Conservation (phyloP, 2,888 invertebrate species). For the Apodemia hepburni region DNA sequence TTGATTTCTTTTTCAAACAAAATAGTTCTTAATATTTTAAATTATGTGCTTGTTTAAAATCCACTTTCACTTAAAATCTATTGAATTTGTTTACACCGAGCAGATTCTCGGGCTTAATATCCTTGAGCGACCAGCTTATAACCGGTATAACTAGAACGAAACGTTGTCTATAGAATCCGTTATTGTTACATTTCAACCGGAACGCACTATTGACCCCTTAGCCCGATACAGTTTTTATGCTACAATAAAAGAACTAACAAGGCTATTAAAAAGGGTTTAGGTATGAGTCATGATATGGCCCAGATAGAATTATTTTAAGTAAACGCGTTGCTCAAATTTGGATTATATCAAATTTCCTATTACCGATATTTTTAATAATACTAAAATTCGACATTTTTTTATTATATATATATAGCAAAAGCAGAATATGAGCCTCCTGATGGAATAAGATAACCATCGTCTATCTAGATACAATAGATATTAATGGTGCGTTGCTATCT, state of each 20-base stretch:
- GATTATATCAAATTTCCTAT: too few species aligned
- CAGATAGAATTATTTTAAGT: too few species aligned
- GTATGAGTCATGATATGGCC: background rate
- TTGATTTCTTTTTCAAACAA: background rate
- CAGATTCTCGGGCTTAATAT: constrained; percentile 10
- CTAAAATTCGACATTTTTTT: too few species aligned
- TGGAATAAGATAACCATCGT: too few species aligned
- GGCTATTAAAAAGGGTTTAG: background rate
- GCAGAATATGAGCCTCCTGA: too few species aligned
- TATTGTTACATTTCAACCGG: constrained; percentile 59
- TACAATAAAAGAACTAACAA: constrained; percentile 10
- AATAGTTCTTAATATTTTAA: background rate
- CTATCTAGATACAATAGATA: too few species aligned
- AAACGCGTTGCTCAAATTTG: too few species aligned
- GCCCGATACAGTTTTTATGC: constrained; percentile 11
- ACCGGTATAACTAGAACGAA: constrained; percentile 20
- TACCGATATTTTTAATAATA: too few species aligned
- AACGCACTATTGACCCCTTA: constrained; percentile 43
- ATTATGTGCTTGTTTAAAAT: constrained; percentile 6
- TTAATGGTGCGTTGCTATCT: too few species aligned
- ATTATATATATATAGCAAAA: too few species aligned
- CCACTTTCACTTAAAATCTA: constrained; percentile 12
- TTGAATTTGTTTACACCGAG: constrained; percentile 8
- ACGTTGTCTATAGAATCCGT: constrained; percentile 29
- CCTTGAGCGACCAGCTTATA: constrained; percentile 7